Evolutionary conservation across 2,113 vertebrate species (phyloP).

Genomic region (Bubalus kerabau): DNA sequence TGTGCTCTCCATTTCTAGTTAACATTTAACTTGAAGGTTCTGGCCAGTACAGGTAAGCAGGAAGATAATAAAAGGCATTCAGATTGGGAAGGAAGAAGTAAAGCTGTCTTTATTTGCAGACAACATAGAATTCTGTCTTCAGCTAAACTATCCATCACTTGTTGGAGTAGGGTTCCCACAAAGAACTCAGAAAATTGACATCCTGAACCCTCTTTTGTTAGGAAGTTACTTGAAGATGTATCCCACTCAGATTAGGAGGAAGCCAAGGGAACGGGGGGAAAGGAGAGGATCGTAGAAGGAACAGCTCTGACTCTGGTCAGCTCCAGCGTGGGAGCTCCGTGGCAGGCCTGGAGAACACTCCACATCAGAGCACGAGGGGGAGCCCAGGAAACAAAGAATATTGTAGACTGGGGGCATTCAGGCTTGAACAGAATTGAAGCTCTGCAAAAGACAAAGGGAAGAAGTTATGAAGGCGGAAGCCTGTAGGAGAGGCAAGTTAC

Average conservation of each 20-base stretch:
- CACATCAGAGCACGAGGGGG: not conserved
- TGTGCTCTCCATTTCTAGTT: not conserved
- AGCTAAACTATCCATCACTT: not conserved
- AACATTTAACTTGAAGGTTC: not conserved
- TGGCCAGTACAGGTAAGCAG: not conserved
- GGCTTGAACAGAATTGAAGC: not conserved
- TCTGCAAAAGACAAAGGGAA: not conserved
- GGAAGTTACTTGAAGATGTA: not conserved
- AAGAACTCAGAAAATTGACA: not conserved
- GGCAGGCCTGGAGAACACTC: not conserved
- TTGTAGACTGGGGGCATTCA: not conserved
- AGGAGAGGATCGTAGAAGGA: not conserved
- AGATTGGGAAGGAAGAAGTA: not conserved
- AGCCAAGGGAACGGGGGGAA: not conserved
- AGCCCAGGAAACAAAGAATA: not conserved
- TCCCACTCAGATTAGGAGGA: not conserved
- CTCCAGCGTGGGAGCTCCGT: not conserved
- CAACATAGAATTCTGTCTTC: not conserved
- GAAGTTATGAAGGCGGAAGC: not conserved
- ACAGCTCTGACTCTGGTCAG: not conserved
- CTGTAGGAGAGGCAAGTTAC: not conserved
- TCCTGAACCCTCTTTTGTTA: not conserved
- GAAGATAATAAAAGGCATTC: not conserved
- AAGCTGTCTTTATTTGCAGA: not conserved
- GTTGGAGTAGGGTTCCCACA: not conserved